Evolutionary conservation across 2,888 invertebrate species (phyloP).

Genomic region (Drosophila subsilvestris): DNA sequence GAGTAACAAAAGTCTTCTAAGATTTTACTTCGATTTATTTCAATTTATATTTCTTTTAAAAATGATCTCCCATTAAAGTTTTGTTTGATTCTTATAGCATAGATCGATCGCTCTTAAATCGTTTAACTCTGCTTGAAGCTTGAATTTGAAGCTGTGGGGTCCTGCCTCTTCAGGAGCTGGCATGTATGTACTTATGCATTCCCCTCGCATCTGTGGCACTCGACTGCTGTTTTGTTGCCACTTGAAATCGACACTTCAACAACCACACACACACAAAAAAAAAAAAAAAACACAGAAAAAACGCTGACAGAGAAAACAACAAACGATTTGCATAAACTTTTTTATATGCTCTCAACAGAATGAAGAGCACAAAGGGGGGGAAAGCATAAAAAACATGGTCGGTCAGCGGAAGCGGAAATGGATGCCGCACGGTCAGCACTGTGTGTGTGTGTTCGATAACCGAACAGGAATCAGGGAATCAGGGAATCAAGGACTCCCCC

Average conservation of each 20-base stretch:
- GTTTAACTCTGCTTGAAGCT: neutral
- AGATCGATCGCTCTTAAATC: neutral
- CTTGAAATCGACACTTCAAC: slow-evolving; percentile 41
- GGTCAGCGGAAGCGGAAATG: slow-evolving; percentile 68
- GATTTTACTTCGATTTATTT: no score
- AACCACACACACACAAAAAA: neutral
- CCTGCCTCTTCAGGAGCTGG: no score
- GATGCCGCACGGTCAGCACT: slow-evolving; percentile 69
- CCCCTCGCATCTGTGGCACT: slow-evolving; percentile 2
- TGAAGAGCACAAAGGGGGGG: neutral
- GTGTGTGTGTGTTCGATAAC: slow-evolving; percentile 20
- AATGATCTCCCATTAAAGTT: no score
- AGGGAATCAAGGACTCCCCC: no score
- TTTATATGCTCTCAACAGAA: slow-evolving; percentile 43
- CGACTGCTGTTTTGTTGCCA: slow-evolving; percentile 6
- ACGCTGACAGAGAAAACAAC: slow-evolving; percentile 25
- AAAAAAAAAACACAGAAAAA: neutral
- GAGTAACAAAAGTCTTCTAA: no score
- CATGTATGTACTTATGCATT: no score
- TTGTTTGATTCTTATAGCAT: no score
- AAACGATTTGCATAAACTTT: slow-evolving; percentile 68
- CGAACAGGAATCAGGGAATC: slow-evolving; percentile 1
- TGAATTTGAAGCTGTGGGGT: neutral
- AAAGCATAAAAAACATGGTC: slow-evolving; percentile 38
- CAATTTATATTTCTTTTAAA: no score